Conservation (phyloP, 2,888 invertebrate species). For the Brachyopa scutellaris region DNA sequence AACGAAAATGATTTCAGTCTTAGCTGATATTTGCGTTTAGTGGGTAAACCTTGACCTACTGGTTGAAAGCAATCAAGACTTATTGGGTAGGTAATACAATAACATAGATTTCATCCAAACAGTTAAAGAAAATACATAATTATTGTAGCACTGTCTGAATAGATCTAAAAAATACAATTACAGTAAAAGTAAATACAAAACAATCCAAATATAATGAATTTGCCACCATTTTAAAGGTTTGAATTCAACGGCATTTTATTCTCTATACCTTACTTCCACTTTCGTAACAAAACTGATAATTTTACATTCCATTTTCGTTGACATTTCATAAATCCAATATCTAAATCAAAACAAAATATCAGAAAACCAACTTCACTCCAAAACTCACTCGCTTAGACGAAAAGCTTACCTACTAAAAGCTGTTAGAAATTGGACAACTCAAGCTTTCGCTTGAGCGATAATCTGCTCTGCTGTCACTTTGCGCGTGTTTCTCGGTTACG, state of each 20-base stretch:
- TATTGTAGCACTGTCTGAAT: too few relatives aligned
- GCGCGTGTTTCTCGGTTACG: constrained; percentile 64
- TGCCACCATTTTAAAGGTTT: background rate
- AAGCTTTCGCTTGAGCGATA: constrained; percentile 45
- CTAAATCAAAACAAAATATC: constrained; percentile 16
- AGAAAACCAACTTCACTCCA: background rate
- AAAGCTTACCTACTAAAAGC: constrained; percentile 24
- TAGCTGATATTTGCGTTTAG: too few relatives aligned
- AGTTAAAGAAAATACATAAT: too few relatives aligned
- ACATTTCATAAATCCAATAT: background rate
- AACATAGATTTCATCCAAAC: too few relatives aligned
- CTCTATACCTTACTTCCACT: too few relatives aligned
- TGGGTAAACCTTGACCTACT: too few relatives aligned
- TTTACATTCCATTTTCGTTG: constrained; percentile 4
- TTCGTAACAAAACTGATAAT: constrained; percentile 21
- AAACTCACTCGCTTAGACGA: background rate
- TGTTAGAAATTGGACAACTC: background rate
- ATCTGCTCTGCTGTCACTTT: constrained; percentile 57
- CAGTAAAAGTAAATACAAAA: too few relatives aligned
- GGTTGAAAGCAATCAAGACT: too few relatives aligned
- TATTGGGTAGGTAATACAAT: too few relatives aligned
- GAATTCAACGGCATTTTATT: background rate
- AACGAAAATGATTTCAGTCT: too few relatives aligned
- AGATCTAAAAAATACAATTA: too few relatives aligned
- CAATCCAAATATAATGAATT: too few relatives aligned